Percentiles rank a stretch among this genome's conserved stretches.
Evolutionary conservation across 2,888 invertebrate species (phyloP).

Genomic region (Hymenopus coronatus): DNA sequence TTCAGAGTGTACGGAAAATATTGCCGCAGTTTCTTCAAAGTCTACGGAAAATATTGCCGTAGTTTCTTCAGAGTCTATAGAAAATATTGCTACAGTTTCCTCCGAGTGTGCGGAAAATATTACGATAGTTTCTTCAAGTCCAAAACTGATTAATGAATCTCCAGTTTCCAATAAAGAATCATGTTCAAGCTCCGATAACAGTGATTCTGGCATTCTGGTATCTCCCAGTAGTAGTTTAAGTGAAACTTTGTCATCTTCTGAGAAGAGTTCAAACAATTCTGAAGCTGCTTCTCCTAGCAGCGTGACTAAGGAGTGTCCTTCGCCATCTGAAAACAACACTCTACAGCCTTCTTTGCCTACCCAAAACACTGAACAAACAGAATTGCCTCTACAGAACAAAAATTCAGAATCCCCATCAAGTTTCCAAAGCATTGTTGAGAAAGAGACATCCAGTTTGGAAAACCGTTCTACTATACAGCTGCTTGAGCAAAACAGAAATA

Average conservation of each 20-base stretch:
- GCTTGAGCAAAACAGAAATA: not conserved
- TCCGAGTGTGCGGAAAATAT: too few species aligned
- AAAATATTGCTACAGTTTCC: not conserved
- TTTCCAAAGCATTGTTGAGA: not conserved
- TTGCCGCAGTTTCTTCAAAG: not conserved
- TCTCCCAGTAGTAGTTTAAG: not conserved
- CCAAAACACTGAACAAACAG: not conserved
- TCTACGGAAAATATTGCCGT: not conserved
- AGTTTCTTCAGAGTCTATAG: not conserved
- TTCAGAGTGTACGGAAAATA: not conserved
- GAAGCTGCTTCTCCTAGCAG: not conserved
- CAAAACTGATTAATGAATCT: not conserved
- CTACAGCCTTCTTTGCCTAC: not conserved
- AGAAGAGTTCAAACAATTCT: not conserved
- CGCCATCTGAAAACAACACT: not conserved
- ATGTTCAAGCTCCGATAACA: not conserved
- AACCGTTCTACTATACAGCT: not conserved
- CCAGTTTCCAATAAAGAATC: not conserved
- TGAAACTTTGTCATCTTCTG: not conserved
- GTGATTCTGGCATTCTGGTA: not conserved
- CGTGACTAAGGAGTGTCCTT: not conserved
- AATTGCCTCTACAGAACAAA: not conserved
- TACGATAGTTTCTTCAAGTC: not conserved
- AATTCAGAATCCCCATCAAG: not conserved
- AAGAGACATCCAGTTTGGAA: not conserved